Percentiles rank a stretch among this genome's conserved stretches.
Evolutionary conservation across 2,113 vertebrate species (phyloP).

Genomic region (Platichthys stellatus): DNA sequence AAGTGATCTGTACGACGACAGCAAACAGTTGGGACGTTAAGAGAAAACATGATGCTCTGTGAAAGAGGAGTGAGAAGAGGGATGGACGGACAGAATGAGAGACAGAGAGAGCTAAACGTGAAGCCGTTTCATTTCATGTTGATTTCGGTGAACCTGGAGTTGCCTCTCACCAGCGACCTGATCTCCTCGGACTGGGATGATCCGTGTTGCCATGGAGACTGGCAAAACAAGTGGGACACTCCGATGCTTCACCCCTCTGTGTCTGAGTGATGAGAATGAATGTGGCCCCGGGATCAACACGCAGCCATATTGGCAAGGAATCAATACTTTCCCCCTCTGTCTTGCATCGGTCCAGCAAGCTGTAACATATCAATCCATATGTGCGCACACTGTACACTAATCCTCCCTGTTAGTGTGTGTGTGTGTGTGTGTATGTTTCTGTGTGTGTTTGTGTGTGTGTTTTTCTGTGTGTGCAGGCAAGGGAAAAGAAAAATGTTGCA

Average conservation of each 20-base stretch:
- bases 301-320: constrained; percentile 76
- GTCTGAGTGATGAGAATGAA: constrained; percentile 74
- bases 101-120: constrained; percentile 6
- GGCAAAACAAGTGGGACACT: constrained; percentile 72
- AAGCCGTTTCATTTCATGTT: constrained; percentile 62
- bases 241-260: constrained; percentile 15
- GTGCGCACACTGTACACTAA: constrained; percentile 58
- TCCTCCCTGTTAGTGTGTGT: constrained; percentile 46
- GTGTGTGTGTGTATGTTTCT: constrained; percentile 22
- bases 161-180: constrained; percentile 60
- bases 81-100: constrained; percentile 27
- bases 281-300: constrained; percentile 73
- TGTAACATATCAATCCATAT: constrained; percentile 78
- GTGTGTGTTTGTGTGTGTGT: neutral
- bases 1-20: too few species aligned
- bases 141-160: constrained; percentile 63
- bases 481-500: constrained; percentile 60
- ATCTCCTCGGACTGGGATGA: constrained; percentile 69
- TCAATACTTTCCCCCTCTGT: constrained; percentile 70
- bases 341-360: constrained; percentile 74
- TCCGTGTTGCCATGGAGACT: constrained; percentile 74
- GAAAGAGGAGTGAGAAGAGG: constrained; percentile 1
- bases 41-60: neutral
- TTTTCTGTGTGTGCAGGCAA: neutral
- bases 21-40: too few species aligned